A percentile compares a stretch with the other conserved stretches of the same genome.
Evolutionary conservation across 1,140 invertebrate genomes (phyloP).

Genomic region (Hetaerina americana): DNA sequence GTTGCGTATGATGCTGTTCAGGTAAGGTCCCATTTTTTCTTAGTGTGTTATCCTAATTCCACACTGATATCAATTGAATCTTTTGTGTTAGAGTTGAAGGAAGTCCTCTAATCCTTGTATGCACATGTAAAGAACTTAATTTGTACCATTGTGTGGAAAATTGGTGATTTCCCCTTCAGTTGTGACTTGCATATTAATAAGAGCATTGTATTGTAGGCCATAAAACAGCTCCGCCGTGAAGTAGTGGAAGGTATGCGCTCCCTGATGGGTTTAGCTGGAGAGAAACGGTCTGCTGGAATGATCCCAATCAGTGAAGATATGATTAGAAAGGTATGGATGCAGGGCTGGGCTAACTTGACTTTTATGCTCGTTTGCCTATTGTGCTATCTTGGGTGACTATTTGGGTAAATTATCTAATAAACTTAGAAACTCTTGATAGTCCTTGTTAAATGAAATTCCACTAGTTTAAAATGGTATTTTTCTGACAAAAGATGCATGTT

Average conservation of each 20-base stretch:
- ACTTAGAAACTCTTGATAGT: no score
- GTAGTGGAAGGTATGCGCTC: conserved; percentile 65
- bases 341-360: no score
- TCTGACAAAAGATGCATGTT: no score
- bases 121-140: neutral
- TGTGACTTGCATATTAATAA: no score
- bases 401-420: no score
- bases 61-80: no score
- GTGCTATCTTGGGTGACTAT: no score
- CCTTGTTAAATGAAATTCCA: no score
- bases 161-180: neutral
- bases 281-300: conserved; percentile 57
- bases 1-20: conserved; percentile 66
- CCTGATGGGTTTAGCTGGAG: conserved; percentile 54
- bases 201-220: conserved; percentile 39
- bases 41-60: neutral
- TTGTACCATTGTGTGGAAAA: neutral
- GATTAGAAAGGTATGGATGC: conserved; percentile 52
- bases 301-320: conserved; percentile 64
- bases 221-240: conserved; percentile 61
- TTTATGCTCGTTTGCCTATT: no score
- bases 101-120: neutral
- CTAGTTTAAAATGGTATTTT: no score
- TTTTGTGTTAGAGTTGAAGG: neutral
- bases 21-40: conserved; percentile 16